Conservation (phyloP, 2,888 invertebrate genomes). For the Hypsopygia costalis region DNA sequence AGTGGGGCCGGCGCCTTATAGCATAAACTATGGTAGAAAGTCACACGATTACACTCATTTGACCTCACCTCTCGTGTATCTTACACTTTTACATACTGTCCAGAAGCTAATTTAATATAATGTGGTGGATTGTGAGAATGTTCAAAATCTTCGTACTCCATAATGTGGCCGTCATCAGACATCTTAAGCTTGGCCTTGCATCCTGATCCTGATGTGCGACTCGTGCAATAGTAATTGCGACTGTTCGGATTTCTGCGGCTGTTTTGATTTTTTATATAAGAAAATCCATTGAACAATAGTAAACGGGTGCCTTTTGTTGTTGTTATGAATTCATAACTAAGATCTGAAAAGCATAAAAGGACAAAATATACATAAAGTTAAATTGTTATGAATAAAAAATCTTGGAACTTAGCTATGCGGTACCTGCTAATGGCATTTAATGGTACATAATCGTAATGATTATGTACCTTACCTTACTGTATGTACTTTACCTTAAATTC, state of each 20-base stretch:
- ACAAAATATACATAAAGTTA: too few relatives aligned
- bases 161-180: conserved; percentile 6
- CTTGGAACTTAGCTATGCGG: too few relatives aligned
- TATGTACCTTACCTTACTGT: too few relatives aligned
- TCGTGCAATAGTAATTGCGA: conserved; percentile 9
- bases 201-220: not conserved
- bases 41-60: too few relatives aligned
- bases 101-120: conserved; percentile 17
- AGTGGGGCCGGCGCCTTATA: too few relatives aligned
- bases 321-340: conserved; percentile 6
- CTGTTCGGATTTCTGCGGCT: not conserved
- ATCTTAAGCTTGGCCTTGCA: conserved; percentile 11
- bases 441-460: too few relatives aligned
- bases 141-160: conserved; percentile 6
- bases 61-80: too few relatives aligned
- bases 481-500: too few relatives aligned
- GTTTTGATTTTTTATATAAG: conserved; percentile 3
- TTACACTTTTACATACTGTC: conserved; percentile 3
- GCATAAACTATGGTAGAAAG: too few relatives aligned
- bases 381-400: too few relatives aligned
- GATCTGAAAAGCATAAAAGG: too few relatives aligned
- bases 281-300: conserved; percentile 7
- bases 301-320: conserved; percentile 8
- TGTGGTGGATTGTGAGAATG: conserved; percentile 27
- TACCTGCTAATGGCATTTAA: too few relatives aligned